Percentiles rank a stretch among this genome's conserved stretches.
phyloP scores from a whole-genome alignment of 2,888 invertebrate species.

The Sipunculus nudus region DNA sequence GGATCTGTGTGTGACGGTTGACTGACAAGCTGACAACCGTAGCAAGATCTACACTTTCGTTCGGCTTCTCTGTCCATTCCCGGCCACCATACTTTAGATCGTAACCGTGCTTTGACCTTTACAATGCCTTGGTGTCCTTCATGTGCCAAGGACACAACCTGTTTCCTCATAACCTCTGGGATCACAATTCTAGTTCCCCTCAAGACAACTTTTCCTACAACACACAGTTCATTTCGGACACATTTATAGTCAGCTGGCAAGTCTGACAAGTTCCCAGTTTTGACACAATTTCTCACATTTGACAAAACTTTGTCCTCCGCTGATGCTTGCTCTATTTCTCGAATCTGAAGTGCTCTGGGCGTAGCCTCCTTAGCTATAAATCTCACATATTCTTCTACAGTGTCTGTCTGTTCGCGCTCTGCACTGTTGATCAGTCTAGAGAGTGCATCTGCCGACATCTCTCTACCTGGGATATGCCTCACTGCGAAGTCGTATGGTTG shows the following conservation, averaged over 20 bases:
- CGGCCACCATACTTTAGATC: conserved; percentile 22
- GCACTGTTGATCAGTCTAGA: not conserved
- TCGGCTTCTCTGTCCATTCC: conserved; percentile 16
- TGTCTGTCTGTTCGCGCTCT: too few relatives aligned
- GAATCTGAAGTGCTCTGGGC: not conserved
- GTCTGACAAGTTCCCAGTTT: not conserved
- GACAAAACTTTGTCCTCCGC: not conserved
- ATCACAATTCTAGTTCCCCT: conserved; percentile 6
- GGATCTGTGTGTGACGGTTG: conserved; percentile 5
- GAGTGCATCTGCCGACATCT: conserved; percentile 26
- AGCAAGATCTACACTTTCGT: not conserved
- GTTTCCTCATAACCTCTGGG: conserved; percentile 1
- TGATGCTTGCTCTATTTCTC: not conserved
- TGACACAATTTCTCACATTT: not conserved
- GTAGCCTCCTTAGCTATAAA: not conserved
- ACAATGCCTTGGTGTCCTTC: conserved; percentile 22
- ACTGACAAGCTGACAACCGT: conserved; percentile 5
- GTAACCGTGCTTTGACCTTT: conserved; percentile 4
- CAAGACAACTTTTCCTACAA: conserved; percentile 8
- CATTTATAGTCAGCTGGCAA: not conserved
- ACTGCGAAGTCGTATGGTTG: conserved; percentile 31
- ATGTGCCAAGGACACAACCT: conserved; percentile 3
- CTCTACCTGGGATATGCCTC: conserved; percentile 31
- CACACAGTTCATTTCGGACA: conserved; percentile 1
- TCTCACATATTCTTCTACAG: conserved; percentile 13